A percentile compares a stretch with the other conserved stretches of the same genome.
Evolutionary conservation across 2,113 vertebrate genomes (phyloP).

Genomic region (Chionodraco myersi): DNA sequence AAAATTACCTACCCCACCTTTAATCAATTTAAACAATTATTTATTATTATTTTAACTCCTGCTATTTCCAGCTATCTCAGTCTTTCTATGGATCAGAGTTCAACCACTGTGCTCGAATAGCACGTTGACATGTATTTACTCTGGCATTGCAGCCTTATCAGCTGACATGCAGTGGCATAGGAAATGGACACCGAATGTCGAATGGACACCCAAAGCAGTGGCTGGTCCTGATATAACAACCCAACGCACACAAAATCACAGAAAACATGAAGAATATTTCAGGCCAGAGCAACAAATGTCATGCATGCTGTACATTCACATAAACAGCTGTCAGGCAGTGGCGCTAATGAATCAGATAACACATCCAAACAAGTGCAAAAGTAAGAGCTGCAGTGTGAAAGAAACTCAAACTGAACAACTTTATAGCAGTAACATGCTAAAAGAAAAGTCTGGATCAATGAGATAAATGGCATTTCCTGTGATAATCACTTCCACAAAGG

Average conservation of each 20-base stretch:
- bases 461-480: background rate
- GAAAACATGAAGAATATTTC: conserved; percentile 6
- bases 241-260: background rate
- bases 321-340: conserved; percentile 31
- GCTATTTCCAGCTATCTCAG: background rate
- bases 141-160: conserved; percentile 40
- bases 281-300: conserved; percentile 8
- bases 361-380: conserved; percentile 37
- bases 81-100: background rate
- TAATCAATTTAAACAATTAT: no score
- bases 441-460: background rate
- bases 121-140: conserved; percentile 27
- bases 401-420: background rate
- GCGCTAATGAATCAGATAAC: conserved; percentile 35
- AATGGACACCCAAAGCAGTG: background rate
- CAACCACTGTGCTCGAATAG: background rate
- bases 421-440: background rate
- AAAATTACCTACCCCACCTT: no score
- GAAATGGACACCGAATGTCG: conserved; percentile 15
- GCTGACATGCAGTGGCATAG: conserved; percentile 14
- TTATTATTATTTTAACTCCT: background rate
- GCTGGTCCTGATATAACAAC: background rate
- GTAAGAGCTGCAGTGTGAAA: background rate
- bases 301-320: background rate
- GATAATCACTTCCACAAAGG: background rate